Evolutionary conservation across 2,797 vertebrate genomes (phyloP), one percentile per base, ranked within the genome.

Genomic region (Ficedula albicollis): DNA sequence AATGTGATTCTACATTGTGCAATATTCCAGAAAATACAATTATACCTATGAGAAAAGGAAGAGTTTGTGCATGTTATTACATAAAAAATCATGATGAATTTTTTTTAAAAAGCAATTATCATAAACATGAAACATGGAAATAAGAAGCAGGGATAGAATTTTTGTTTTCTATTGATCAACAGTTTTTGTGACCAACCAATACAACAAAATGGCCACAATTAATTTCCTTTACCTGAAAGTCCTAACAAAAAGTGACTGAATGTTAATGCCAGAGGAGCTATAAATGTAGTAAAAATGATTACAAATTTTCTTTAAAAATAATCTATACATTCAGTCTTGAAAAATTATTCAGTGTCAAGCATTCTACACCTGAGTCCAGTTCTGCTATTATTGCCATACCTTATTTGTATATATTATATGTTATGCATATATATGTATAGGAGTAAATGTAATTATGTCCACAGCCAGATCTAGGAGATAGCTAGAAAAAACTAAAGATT

Each of bases 11-110:
- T 77, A 70, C 22, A 44, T 22, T 43, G 39, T 49, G 48, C 34
- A 82, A 43, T 84, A 79, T 58, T 79, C 63, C 43, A 88, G 58
- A 86, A 95, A 93, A 85, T 46, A 81, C n/a, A 78, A 69, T 58
- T 70, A 55, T 64, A 64, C 11, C 36, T 72, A 52, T 0, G 1
- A 73, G 23, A 13, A 60, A 79, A 80, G 44, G 20, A 91, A 48
- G 36, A 69, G 13, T 48, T 79, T 79, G 12, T 0, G 1, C 9
- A 67, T 13, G 6, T 22, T 60, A 74, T 59, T 84, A 85, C 13
- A 43, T 39, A 76, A 39, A 44, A 51, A 63, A 26, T 10, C 5
- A 19, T 12, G 2, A 23, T 23, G 9, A 36, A 8, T 66, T 44
- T 2, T 58, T 86, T 73, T n/a, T 4, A 20, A 20, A 83, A 91